Conservation (phyloP, 2,888 invertebrate species). For the Dolichomitus sp. region DNA sequence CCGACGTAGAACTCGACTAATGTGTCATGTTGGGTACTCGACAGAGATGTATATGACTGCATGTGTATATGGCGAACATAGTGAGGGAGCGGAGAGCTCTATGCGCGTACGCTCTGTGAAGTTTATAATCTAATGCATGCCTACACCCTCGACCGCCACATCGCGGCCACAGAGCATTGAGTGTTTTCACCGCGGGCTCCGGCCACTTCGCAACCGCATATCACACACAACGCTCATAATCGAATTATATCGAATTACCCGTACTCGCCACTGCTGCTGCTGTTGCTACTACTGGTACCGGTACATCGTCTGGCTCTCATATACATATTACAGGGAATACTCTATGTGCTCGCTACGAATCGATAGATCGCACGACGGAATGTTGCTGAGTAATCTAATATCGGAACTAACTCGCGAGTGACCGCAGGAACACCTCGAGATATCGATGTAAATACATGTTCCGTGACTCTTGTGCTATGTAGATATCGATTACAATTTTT, state of each 20-base stretch:
- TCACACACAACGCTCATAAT: slow-evolving; percentile 82
- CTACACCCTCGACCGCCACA: slow-evolving; percentile 77
- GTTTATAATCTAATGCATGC: slow-evolving; percentile 85
- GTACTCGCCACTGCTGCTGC: slow-evolving; percentile 70
- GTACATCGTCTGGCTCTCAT: slow-evolving; percentile 2
- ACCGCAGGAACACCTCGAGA: slow-evolving; percentile 44
- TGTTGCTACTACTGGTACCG: slow-evolving; percentile 22
- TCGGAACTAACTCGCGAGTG: slow-evolving; percentile 33
- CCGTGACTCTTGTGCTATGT: background rate
- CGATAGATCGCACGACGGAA: slow-evolving; percentile 50
- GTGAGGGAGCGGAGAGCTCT: slow-evolving; percentile 35
- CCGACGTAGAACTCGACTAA: slow-evolving; percentile 54
- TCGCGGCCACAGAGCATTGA: slow-evolving; percentile 80
- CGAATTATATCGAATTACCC: slow-evolving; percentile 84
- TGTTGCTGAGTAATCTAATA: slow-evolving; percentile 37
- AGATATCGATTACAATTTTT: slow-evolving; percentile 28
- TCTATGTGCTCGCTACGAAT: slow-evolving; percentile 20
- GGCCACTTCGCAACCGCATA: slow-evolving; percentile 82
- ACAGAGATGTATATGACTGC: slow-evolving; percentile 20
- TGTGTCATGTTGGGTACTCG: slow-evolving; percentile 55
- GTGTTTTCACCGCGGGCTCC: slow-evolving; percentile 82
- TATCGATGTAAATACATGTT: slow-evolving; percentile 6
- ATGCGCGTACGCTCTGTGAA: slow-evolving; percentile 78
- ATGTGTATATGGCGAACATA: slow-evolving; percentile 29
- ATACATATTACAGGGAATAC: background rate